Conservation (phyloP, 2,888 invertebrate species). For the Pandemis cinnamomeana region DNA sequence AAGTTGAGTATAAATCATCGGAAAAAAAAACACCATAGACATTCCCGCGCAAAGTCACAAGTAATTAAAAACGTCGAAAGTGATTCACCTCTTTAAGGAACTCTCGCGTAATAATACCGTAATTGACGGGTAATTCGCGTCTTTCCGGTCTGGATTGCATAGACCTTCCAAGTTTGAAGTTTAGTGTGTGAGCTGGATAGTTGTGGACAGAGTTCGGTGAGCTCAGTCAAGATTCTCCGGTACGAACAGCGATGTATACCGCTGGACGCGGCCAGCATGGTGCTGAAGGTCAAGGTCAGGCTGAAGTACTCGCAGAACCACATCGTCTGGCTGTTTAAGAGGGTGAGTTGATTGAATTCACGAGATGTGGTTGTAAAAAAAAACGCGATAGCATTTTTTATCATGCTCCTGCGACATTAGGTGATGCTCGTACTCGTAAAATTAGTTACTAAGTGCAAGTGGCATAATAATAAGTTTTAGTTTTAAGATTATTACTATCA, state of each 20-base stretch:
- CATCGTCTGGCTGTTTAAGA: slow-evolving; percentile 84
- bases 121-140: not conserved
- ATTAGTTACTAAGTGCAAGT: too few relatives aligned
- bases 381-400: too few relatives aligned
- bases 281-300: slow-evolving; percentile 84
- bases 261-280: slow-evolving; percentile 79
- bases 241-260: slow-evolving; percentile 75
- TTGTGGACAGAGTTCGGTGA: not conserved
- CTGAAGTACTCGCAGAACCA: slow-evolving; percentile 85
- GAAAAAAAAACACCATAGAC: too few relatives aligned
- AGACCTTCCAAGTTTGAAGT: not conserved
- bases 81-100: too few relatives aligned
- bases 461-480: too few relatives aligned
- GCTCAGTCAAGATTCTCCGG: slow-evolving; percentile 60
- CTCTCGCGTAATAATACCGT: too few relatives aligned
- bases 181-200: not conserved
- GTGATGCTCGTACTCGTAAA: too few relatives aligned
- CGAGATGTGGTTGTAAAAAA: too few relatives aligned
- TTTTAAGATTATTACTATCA: too few relatives aligned
- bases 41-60: too few relatives aligned
- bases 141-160: not conserved
- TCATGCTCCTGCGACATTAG: too few relatives aligned
- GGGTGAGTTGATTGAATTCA: slow-evolving; percentile 72
- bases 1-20: not conserved
- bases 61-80: too few relatives aligned